phyloP scores from a whole-genome alignment of 2,797 vertebrate genomes.

The Coregonus suidteri region DNA sequence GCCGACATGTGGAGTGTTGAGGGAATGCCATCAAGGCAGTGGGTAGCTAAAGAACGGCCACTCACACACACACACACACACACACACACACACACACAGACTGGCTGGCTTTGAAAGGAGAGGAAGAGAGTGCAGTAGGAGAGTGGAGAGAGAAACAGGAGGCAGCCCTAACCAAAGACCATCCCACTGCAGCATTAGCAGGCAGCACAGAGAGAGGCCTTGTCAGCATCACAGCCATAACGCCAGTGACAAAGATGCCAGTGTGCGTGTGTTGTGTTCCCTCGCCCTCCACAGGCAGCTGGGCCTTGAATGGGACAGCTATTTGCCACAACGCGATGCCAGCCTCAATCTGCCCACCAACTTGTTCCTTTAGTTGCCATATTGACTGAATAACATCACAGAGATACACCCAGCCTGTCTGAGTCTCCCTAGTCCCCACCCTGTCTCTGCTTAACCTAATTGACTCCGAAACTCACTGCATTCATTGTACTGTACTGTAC shows the following conservation, averaged over 20 bases:
- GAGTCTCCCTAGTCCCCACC: background rate
- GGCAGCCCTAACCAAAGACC: slow-evolving; percentile 17
- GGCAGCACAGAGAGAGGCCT: slow-evolving; percentile 38
- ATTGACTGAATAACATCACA: slow-evolving; percentile 32
- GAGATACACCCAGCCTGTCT: slow-evolving; percentile 25
- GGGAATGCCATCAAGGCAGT: slow-evolving; percentile 50
- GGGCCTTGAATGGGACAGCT: slow-evolving; percentile 40
- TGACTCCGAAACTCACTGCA: background rate
- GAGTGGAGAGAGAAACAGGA: slow-evolving; percentile 30
- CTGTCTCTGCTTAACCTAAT: background rate
- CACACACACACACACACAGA: no score
- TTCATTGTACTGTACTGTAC: background rate
- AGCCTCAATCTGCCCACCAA: slow-evolving; percentile 31
- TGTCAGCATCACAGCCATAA: slow-evolving; percentile 34
- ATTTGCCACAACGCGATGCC: slow-evolving; percentile 34
- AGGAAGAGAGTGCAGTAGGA: no score
- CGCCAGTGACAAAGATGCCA: slow-evolving; percentile 44
- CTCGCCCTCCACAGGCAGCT: slow-evolving; percentile 51
- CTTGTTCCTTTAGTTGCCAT: slow-evolving; percentile 37
- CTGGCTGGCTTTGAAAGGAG: slow-evolving; percentile 44
- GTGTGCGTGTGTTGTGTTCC: slow-evolving; percentile 26
- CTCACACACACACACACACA: slow-evolving; percentile 32
- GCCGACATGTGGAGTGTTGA: slow-evolving; percentile 48
- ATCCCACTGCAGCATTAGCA: slow-evolving; percentile 12
- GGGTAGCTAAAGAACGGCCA: slow-evolving; percentile 33